phyloP scores from a whole-genome alignment of 53 echinoderm and acorn worm genomes.

The Glandiceps talaboti region DNA sequence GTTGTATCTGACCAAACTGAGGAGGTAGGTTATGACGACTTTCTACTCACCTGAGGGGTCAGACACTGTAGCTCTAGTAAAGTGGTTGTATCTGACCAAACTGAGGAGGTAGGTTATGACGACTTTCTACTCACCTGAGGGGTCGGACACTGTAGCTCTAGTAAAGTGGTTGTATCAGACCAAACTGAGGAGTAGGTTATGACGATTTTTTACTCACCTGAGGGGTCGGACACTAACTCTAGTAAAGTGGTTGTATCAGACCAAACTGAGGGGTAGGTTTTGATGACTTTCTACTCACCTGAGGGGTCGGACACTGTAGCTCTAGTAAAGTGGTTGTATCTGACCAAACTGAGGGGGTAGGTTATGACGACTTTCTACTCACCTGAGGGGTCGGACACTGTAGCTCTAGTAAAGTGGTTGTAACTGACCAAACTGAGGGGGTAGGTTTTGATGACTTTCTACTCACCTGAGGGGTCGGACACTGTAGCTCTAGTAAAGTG shows the following conservation, averaged over 20 bases:
- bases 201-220: conserved; percentile 28
- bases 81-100: conserved; percentile 25
- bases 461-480: conserved; percentile 64
- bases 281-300: conserved; percentile 33
- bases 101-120: background rate
- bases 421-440: background rate
- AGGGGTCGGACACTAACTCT: conserved; percentile 65
- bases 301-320: conserved; percentile 73
- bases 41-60: conserved; percentile 46
- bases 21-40: too few relatives aligned
- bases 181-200: background rate
- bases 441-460: background rate
- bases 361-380: too few relatives aligned
- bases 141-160: conserved; percentile 66
- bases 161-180: conserved; percentile 21
- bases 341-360: background rate
- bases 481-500: conserved; percentile 56
- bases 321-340: conserved; percentile 50
- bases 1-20: conserved; percentile 9
- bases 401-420: conserved; percentile 56
- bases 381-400: conserved; percentile 86
- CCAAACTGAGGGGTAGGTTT: too few relatives aligned
- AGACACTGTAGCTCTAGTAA: conserved; percentile 73
- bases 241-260: conserved; percentile 31
- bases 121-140: conserved; percentile 38